Conservation (phyloP, 2,888 invertebrate genomes). For the Chymomyza caudatula region DNA sequence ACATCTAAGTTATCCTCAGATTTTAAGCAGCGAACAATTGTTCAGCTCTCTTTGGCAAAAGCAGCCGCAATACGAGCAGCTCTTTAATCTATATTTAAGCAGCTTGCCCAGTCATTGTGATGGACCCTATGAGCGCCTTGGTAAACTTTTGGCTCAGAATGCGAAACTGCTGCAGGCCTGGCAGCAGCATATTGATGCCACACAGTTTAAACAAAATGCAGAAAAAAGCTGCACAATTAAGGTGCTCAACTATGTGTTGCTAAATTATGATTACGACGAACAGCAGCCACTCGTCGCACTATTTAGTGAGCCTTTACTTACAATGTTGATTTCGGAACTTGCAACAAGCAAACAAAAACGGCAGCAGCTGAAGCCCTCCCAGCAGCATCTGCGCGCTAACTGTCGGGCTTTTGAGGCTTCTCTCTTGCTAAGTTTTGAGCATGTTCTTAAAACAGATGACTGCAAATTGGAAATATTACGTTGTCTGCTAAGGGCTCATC, state of each 20-base stretch:
- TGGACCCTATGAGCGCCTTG: conserved; percentile 23
- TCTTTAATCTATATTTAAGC: conserved; percentile 40
- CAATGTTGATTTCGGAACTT: conserved; percentile 35
- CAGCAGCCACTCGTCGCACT: conserved; percentile 14
- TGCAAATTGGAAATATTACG: conserved; percentile 31
- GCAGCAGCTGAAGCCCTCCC: background rate
- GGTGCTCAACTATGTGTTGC: conserved; percentile 22
- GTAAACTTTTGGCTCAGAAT: conserved; percentile 27
- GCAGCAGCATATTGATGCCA: conserved; percentile 20
- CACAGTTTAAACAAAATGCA: conserved; percentile 24
- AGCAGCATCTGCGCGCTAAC: conserved; percentile 18
- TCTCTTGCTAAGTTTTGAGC: conserved; percentile 26
- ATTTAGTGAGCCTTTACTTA: conserved; percentile 21
- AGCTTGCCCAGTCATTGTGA: conserved; percentile 15
- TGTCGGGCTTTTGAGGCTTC: conserved; percentile 32
- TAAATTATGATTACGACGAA: conserved; percentile 3
- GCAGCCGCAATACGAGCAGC: conserved; percentile 24
- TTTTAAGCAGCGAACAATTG: conserved; percentile 23
- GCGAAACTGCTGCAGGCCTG: conserved; percentile 18
- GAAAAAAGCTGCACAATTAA: conserved; percentile 27
- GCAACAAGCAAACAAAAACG: conserved; percentile 1
- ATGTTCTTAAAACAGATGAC: conserved; percentile 9
- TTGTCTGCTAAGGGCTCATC: conserved; percentile 7
- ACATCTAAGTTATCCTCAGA: conserved; percentile 25
- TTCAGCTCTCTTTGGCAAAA: conserved; percentile 33